Base-by-base conservation (phyloP, 2,113 vertebrate genomes). In the Baryphthengus martii region DNA sequence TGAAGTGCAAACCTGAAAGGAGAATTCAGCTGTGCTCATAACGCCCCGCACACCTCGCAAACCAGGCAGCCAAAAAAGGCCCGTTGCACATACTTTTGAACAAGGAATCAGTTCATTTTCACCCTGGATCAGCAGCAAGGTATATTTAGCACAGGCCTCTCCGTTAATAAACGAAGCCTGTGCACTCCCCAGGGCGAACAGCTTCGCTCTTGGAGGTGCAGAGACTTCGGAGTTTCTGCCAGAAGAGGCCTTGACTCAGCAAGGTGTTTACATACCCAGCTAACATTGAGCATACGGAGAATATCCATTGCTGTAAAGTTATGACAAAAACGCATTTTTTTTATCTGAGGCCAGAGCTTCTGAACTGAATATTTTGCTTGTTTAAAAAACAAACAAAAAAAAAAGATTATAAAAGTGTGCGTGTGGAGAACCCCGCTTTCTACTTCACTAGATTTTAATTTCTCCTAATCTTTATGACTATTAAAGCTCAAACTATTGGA, bases 391-490 rank as follows among this genome's bases (percentile, higher is more conserved):
- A 80, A 35, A 61, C 17, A 44, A 42, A 62, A 78, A 53, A 45
- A 23, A 37, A 12, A 35, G 72, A 42, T 19, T 8, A 45, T 49
- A 11, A 52, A 77, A 65, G 24, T 0, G 25, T 62, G 37, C 17
- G 67, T 11, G 72, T 39, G 63, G 59, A 50, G 44, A 68, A 35
- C 44, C 71, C 25, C 81, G 52, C 52, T 96, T 96, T 86, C 83
- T 92, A 65, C 65, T 86, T 81, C 65, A 72, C 70, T 81, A 56
- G 37, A 53, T 90, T 93, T 94, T 88, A 84, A 55, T 87, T 95
- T 84, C 89, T 90, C 56, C 28, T 87, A 72, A 86, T 56, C 85
- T 88, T 93, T 93, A 85, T 39, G 65, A 26, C 61, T 40, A 40
- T 42, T 88, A 84, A 92, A 84, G 47, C 73, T 84, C 79, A 75